Conservation (phyloP, 2,797 vertebrate genomes). For the Sebastes diploproa region DNA sequence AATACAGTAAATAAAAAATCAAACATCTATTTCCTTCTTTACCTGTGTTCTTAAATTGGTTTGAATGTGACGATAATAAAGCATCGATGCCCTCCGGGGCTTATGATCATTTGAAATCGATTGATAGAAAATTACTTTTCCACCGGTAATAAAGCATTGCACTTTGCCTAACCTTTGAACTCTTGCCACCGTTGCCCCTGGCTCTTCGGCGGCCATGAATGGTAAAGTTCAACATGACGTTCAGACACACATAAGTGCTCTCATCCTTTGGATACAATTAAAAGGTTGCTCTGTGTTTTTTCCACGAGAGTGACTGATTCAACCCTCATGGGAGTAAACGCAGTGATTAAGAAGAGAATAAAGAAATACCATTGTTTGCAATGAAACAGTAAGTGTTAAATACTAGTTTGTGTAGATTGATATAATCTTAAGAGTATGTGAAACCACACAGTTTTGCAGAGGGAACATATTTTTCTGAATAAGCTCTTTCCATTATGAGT, state of each 20-base stretch:
- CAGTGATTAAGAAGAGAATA: constrained; percentile 1
- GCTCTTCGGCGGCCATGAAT: constrained; percentile 52
- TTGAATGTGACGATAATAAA: constrained; percentile 71
- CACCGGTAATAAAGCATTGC: constrained; percentile 67
- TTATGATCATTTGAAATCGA: constrained; percentile 77
- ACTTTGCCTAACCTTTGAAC: constrained; percentile 80
- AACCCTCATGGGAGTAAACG: background rate
- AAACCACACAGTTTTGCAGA: background rate
- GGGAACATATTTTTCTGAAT: background rate
- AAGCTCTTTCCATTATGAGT: background rate
- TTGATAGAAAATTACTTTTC: constrained; percentile 77
- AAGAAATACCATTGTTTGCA: background rate
- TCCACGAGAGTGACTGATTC: constrained; percentile 7
- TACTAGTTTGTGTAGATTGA: background rate
- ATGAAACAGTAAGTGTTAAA: background rate
- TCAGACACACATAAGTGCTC: constrained; percentile 43
- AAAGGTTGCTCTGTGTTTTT: constrained; percentile 18
- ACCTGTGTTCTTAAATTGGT: constrained; percentile 35
- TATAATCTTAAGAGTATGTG: background rate
- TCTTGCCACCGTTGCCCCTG: constrained; percentile 67
- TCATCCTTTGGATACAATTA: constrained; percentile 55
- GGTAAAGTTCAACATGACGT: constrained; percentile 69
- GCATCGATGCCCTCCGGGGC: constrained; percentile 52
- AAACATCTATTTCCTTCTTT: constrained; percentile 2
- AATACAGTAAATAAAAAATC: background rate